These are phyloP conservation scores for Pedionomus torquatus DNA, from an alignment of 2,113 vertebrate genomes.

Conservation along the genomic window DNA sequence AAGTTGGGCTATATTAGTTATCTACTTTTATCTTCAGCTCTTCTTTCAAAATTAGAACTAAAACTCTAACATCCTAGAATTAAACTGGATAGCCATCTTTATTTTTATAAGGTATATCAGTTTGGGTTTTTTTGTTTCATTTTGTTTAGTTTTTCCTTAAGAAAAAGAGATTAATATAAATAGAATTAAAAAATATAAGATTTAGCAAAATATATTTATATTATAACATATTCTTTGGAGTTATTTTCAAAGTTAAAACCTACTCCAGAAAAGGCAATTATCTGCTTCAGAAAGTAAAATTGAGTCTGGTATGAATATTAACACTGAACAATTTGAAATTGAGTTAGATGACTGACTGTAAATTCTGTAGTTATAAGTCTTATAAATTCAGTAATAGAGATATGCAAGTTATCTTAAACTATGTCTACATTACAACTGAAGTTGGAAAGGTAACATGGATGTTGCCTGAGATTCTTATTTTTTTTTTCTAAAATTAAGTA, in stretches of 20 bases:
- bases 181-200: not conserved
- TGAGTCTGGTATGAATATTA: not conserved
- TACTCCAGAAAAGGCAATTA: not conserved
- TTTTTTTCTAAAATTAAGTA: not conserved
- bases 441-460: not conserved
- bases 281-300: not conserved
- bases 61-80: not conserved
- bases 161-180: not conserved
- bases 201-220: not conserved
- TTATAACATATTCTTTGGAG: not conserved
- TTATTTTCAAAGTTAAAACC: not conserved
- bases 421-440: not conserved
- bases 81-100: not conserved
- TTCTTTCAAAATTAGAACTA: not conserved
- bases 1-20: not conserved
- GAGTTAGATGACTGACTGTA: not conserved
- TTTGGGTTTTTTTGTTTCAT: too few relatives aligned
- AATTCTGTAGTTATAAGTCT: not conserved
- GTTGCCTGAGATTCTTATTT: not conserved
- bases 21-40: not conserved
- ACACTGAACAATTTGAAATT: not conserved
- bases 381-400: not conserved
- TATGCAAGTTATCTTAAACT: not conserved
- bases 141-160: too few relatives aligned
- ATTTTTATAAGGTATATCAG: not conserved